phyloP scores from a whole-genome alignment of 2,113 vertebrate species.

The Taxidea taxus region DNA sequence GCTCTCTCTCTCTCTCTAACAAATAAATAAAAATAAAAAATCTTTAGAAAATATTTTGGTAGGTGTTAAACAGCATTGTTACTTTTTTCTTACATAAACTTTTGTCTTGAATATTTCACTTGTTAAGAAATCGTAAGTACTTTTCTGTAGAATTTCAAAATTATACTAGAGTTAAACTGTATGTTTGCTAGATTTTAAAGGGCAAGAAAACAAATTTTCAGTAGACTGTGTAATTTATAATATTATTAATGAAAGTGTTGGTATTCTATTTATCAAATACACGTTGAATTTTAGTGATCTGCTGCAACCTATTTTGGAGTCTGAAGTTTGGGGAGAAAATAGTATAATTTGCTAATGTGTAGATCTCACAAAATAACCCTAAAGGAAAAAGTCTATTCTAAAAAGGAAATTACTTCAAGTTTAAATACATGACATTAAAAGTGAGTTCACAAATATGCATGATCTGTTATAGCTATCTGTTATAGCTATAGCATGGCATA shows the following conservation, averaged over 20 bases:
- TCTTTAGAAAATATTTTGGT: conserved; percentile 61
- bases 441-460: neutral
- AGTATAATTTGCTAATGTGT: neutral
- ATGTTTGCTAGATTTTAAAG: neutral
- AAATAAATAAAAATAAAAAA: too few relatives aligned
- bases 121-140: neutral
- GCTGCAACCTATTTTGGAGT: neutral
- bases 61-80: neutral
- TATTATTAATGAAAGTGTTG: neutral
- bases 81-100: neutral
- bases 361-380: neutral
- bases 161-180: neutral
- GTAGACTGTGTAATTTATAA: neutral
- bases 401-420: conserved; percentile 6
- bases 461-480: neutral
- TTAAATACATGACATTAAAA: neutral
- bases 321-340: neutral
- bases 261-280: neutral
- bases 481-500: neutral
- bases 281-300: conserved; percentile 4
- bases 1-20: too few relatives aligned
- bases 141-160: conserved; percentile 40
- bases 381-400: neutral
- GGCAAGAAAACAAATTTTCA: neutral
- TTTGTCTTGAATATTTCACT: conserved; percentile 26